A percentile compares a stretch with the other conserved stretches of the same genome.
Evolutionary conservation across 2,113 vertebrate genomes (phyloP).

Genomic region (Rana temporaria): DNA sequence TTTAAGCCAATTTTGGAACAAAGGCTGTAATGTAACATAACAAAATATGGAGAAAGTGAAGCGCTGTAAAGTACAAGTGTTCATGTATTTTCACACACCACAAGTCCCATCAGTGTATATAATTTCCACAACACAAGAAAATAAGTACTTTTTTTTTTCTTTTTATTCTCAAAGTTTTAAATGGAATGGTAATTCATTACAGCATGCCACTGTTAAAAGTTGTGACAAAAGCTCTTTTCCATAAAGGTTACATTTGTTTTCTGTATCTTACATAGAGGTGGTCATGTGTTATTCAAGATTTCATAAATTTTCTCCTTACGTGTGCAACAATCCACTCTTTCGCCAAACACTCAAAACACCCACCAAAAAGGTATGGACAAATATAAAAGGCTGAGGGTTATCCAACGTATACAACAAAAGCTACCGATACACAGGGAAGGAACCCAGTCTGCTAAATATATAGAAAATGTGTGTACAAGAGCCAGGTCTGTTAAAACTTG

Average conservation of each 20-base stretch:
- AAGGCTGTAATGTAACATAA: too few relatives aligned
- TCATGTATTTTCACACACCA: too few relatives aligned
- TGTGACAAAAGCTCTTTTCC: constrained; percentile 21
- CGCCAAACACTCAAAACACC: neutral
- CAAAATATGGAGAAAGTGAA: too few relatives aligned
- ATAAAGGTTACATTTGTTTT: neutral
- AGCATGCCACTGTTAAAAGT: constrained; percentile 26
- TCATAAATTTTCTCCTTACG: neutral
- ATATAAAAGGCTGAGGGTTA: neutral
- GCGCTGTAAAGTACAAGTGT: too few relatives aligned
- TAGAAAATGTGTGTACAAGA: constrained; percentile 7
- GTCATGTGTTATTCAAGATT: neutral
- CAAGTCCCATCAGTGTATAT: too few relatives aligned
- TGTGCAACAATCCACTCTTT: neutral
- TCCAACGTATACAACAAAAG: constrained; percentile 24
- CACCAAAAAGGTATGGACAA: neutral
- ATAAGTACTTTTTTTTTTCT: constrained; percentile 1
- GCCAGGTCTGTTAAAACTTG: constrained; percentile 19
- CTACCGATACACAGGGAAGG: constrained; percentile 38
- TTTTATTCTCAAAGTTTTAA: constrained; percentile 35
- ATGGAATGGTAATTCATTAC: constrained; percentile 51
- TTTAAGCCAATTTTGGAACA: too few relatives aligned
- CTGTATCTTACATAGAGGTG: constrained; percentile 23
- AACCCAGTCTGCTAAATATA: constrained; percentile 9
- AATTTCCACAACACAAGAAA: neutral